Base-by-base conservation (phyloP, 2,888 invertebrate species). In the Syritta pipiens region DNA sequence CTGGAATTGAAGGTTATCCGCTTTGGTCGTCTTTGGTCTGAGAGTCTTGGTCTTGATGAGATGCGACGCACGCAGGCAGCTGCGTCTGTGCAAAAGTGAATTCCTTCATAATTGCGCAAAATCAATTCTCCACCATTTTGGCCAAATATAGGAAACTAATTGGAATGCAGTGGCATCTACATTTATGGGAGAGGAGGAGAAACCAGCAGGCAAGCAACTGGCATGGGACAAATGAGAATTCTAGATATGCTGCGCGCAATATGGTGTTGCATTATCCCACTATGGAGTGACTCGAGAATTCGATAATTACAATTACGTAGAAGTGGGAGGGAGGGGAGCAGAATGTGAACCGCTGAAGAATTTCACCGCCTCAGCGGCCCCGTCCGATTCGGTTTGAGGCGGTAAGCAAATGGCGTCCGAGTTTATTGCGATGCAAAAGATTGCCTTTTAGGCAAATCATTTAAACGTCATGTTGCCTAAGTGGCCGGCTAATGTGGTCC, bases 91-190 rank as follows among this genome's bases (percentile, higher is more conserved):
- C 69, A 42, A 55, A 67, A 48, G 53, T 51, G 60, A 67, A 79
- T 79, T 22, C 79, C 67, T 42, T 57, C 35, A 68, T 79, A 79
- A 79, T 74, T 79, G 79, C 62, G 60, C 20, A 65, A 65, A 74
- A 67, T 74, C 74, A 68, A 74, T 74, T 74, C 67, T 37, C 32
- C 30, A 59, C 53, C 60, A 62, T 74, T 72, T 71, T 74, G 20
- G 62, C 67, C 79, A 74, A 79, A 79, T 79, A 79, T 44, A 74
- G 79, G 22, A n/a, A 49, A 35, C 22, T 74, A 74, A 79, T 79
- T 74, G 79, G 79, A 79, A 74, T 79, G 79, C 26, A 62, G 79
- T 60, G 62, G 57, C 65, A 10, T 60, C 20, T 12, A 46, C 77
- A 60, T 77, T 67, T 77, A 79, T 74, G 67, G 72, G 37, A 30